Evolutionary conservation across 2,888 invertebrate genomes (phyloP), one percentile per base, ranked within the genome.

Genomic region (Polydrusus tereticollis): DNA sequence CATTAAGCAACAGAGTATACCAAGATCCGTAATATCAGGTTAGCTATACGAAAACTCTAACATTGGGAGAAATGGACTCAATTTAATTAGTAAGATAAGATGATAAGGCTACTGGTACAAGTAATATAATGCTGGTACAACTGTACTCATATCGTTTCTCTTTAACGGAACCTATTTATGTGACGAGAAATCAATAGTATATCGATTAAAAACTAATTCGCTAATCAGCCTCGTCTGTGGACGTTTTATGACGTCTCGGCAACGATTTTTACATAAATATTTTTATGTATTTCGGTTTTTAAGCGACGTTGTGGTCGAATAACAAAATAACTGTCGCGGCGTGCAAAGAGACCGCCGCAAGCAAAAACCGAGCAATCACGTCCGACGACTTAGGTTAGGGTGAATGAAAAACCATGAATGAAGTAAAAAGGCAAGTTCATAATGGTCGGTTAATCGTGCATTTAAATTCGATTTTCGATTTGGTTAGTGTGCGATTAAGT

Each of bases 361-460:
- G 52, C 63, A 64, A 64, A 64, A 64, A 64, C 8, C 52, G 23
- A 23, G 20, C 14, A 36, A 52, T 68, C 68, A 68, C 68, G 68
- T 68, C 16, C 33, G 18, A 23, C 66, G 58, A 57, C 66, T 58
- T 58, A 57, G 66, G 18, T 66, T 36, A 55, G 66, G 45, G 57
- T 45, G 58, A 68, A 68, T 68, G 68, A 60, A 68, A 68, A 68
- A 68, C 36, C 60, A 52, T 60, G 50, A 68, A 68, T 60, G 68
- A 50, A 50, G 23, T 38, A 45, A 62, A 62, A 69, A 62, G 52
- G 55, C 20, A 41, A 59, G 20, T 55, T 62, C 55, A 55, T 62
- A 68, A 68, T 68, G 52, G 52, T 60, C 68, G 60, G 16, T 38
- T 60, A 68, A 68, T 69, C 69, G 69, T 62, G 69, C 69, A 69